Evolutionary conservation across 2,888 invertebrate genomes (phyloP), one percentile per base, ranked within the genome.

Genomic region (Gastracanthus pulcherrimus): DNA sequence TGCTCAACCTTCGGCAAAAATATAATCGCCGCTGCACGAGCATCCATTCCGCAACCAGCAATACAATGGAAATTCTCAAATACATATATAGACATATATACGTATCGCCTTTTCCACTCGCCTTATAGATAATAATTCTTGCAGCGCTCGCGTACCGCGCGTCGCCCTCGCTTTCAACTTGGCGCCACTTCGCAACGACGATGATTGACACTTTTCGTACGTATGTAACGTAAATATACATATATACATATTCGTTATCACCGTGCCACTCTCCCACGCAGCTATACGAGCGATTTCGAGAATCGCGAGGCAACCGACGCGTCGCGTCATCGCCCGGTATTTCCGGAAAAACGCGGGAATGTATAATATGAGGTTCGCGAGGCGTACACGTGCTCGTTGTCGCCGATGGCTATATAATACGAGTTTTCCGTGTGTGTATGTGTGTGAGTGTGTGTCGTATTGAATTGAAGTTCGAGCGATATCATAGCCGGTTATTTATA

Each of bases 321-420:
- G 31, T 16, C 60, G 7, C 60, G 26, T 60, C 51, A 62, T 62
- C 62, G 36, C 19, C 19, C 62, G 34, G 19, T 36, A 62, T 62
- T 62, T 62, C 62, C 62, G 62, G 62, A 62, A 62, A 62, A 62
- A 60, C 29, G 19, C 4, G 58, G 29, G 11, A n/a, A n/a, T n/a
- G n/a, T n/a, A n/a, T n/a, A n/a, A n/a, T n/a, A n/a, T n/a, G n/a
- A n/a, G n/a, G n/a, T n/a, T n/a, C n/a, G n/a, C 16, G 13, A 5
- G 23, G 23, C 29, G 2, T 23, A 19, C 23, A 51, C 51, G 51
- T 51, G 51, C 19, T 58, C 31, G n/a, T 7, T 13, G 29, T 29
- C 13, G 7, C 23, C 26, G 60, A 7, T 9, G 31, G 29, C 60
- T 26, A 60, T n/a, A 6, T 13, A 16, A 16, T 3, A 3, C 34